Conservation (phyloP, 2,797 vertebrate genomes). For the Morus bassanus region DNA sequence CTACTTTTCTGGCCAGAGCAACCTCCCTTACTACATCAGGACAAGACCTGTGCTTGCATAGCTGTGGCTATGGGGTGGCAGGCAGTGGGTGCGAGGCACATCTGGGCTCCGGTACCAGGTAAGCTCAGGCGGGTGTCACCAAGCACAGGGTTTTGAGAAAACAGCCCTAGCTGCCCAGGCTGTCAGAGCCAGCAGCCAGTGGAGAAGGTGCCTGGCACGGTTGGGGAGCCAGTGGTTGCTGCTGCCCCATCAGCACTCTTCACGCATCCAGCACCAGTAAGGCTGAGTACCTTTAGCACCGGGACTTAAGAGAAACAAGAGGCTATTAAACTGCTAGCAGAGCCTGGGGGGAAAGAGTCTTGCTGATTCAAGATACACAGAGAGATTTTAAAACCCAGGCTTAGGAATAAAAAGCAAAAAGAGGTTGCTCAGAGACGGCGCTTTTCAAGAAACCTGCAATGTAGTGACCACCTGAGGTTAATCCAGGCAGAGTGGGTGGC, state of each 20-base stretch:
- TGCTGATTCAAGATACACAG: slow-evolving; percentile 38
- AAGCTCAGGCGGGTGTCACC: neutral
- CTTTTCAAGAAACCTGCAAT: slow-evolving; percentile 48
- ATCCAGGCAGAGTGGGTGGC: slow-evolving; percentile 62
- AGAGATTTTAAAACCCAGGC: slow-evolving; percentile 47
- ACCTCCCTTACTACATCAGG: neutral
- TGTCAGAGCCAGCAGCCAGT: neutral
- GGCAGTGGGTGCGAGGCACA: rapidly evolving
- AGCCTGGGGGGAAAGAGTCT: slow-evolving; percentile 24
- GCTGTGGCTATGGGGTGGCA: neutral
- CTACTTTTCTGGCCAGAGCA: neutral
- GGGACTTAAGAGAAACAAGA: slow-evolving; percentile 41
- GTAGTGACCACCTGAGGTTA: slow-evolving; percentile 69
- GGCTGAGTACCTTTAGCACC: neutral
- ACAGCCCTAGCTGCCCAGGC: neutral
- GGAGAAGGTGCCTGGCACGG: neutral
- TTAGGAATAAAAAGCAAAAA: slow-evolving; percentile 40
- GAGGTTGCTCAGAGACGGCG: slow-evolving; percentile 14
- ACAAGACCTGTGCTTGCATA: neutral
- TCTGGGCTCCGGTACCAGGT: rapidly evolving
- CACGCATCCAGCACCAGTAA: neutral
- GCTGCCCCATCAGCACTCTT: neutral
- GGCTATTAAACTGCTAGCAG: slow-evolving; percentile 49
- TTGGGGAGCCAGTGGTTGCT: neutral
- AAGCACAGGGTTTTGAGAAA: neutral